Conservation (phyloP, 2,888 invertebrate species). For the Octonoba sinensis region DNA sequence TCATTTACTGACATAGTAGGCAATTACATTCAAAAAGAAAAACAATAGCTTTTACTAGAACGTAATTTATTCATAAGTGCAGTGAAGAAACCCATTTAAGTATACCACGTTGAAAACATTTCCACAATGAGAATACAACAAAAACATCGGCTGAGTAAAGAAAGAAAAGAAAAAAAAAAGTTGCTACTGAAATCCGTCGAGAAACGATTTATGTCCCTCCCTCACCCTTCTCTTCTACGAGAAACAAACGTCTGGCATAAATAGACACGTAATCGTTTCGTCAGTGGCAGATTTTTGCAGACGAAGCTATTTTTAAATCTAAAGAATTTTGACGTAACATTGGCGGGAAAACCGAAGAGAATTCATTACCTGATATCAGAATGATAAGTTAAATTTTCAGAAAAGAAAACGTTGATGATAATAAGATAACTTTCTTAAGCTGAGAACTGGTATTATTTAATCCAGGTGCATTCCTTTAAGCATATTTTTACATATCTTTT, state of each 20-base stretch:
- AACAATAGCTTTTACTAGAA: too few species aligned
- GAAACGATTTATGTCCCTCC: conserved; percentile 24
- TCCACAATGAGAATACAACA: neutral
- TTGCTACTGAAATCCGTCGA: neutral
- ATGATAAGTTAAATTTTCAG: too few species aligned
- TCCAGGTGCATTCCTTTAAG: too few species aligned
- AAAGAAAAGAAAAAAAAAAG: conserved; percentile 11
- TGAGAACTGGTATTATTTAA: too few species aligned
- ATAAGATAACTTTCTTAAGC: too few species aligned
- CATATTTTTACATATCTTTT: too few species aligned
- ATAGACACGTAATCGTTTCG: conserved; percentile 39
- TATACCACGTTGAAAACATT: too few species aligned
- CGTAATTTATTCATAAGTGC: too few species aligned
- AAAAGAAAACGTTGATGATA: too few species aligned
- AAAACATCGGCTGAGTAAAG: neutral
- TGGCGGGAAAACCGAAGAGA: neutral
- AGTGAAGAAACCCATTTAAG: too few species aligned
- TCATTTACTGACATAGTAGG: too few species aligned
- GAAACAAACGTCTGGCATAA: conserved; percentile 28
- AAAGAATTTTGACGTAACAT: conserved; percentile 11
- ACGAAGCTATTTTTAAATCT: conserved; percentile 20
- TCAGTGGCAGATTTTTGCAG: conserved; percentile 36
- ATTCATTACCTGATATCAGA: neutral
- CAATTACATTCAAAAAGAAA: too few species aligned
- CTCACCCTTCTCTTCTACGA: neutral